A percentile compares a stretch with the other conserved stretches of the same genome.
Conservation (phyloP, 2,113 vertebrate genomes). For the Sylvilagus bachmani region DNA sequence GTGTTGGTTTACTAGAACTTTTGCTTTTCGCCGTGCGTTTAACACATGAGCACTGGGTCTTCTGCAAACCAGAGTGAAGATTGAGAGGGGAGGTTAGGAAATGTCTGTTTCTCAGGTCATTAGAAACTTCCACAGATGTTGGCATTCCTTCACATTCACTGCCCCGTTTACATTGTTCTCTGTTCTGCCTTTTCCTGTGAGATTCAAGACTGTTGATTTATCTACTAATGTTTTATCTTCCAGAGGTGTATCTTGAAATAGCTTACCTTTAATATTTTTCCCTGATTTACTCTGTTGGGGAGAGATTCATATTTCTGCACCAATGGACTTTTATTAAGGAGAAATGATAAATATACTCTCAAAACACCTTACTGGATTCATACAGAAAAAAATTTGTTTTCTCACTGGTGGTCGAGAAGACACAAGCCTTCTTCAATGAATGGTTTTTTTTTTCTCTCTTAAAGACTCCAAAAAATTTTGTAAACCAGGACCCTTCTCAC, state of each 20-base stretch:
- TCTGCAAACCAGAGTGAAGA: neutral
- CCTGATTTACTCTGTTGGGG: neutral
- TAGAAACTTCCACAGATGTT: neutral
- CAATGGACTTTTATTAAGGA: neutral
- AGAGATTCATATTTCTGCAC: neutral
- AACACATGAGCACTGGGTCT: neutral
- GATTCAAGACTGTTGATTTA: rapidly evolving
- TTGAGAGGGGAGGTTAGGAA: neutral
- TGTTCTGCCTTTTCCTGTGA: neutral
- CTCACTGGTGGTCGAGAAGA: neutral
- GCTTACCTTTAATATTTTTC: neutral
- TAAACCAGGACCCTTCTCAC: neutral
- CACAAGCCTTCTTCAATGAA: neutral
- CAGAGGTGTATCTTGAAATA: neutral
- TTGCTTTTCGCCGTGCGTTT: neutral
- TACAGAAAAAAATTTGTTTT: neutral
- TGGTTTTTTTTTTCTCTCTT: neutral
- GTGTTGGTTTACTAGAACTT: neutral
- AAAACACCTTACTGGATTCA: neutral
- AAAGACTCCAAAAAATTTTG: neutral
- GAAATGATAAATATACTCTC: neutral
- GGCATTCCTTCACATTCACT: neutral
- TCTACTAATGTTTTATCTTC: neutral
- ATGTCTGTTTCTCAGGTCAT: neutral
- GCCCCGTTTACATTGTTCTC: neutral